A percentile compares a stretch with the other conserved stretches of the same genome.
Conservation (phyloP, 2,113 vertebrate genomes). For the Bostrychus sinensis region DNA sequence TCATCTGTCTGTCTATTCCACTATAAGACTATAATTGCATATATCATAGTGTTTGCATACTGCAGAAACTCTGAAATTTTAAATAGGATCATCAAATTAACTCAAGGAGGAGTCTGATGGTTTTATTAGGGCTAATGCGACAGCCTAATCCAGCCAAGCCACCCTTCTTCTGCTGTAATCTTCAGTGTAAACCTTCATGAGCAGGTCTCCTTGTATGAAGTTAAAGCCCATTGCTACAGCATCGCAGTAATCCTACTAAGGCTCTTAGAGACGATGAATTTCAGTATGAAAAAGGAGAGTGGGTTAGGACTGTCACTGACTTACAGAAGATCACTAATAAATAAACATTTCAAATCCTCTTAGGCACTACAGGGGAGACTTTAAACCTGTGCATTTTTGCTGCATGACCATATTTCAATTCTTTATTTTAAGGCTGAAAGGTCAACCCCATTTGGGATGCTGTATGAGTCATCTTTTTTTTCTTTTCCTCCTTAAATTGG, state of each 20-base stretch:
- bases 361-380: conserved; percentile 14
- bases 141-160: conserved; percentile 66
- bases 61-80: not conserved
- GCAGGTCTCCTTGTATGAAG: conserved; percentile 66
- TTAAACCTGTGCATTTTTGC: not conserved
- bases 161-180: conserved; percentile 68
- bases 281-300: conserved; percentile 63
- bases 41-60: not conserved
- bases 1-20: conserved; percentile 10
- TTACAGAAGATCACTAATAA: conserved; percentile 60
- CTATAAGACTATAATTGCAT: not conserved
- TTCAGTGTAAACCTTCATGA: conserved; percentile 72
- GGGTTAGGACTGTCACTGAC: conserved; percentile 61
- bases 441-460: conserved; percentile 45
- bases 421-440: conserved; percentile 20
- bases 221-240: conserved; percentile 68
- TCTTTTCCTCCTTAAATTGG: not conserved
- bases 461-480: conserved; percentile 54
- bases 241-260: conserved; percentile 79
- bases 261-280: conserved; percentile 77
- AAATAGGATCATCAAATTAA: conserved; percentile 8
- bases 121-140: conserved; percentile 72
- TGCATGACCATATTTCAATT: not conserved
- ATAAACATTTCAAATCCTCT: conserved; percentile 72
- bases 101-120: conserved; percentile 55